A percentile compares a stretch with the other conserved stretches of the same genome.
Evolutionary conservation across 2,888 invertebrate species (phyloP).

Genomic region (Epistrophella euchroma): DNA sequence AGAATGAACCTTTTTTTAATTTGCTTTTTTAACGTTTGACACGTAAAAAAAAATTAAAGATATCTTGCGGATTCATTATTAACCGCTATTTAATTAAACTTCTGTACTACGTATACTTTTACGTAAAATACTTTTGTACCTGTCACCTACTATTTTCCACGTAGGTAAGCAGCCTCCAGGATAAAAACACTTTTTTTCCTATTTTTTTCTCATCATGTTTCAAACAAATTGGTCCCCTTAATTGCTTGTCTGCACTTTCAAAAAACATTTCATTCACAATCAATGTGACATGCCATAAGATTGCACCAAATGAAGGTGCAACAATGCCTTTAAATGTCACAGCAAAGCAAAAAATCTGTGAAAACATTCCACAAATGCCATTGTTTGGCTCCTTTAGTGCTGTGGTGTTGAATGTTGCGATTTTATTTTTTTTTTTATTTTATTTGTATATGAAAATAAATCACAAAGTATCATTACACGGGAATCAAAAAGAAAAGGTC

Average conservation of each 20-base stretch:
- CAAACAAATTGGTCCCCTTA: conserved; percentile 41
- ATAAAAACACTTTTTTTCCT: not conserved
- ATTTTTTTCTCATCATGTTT: conserved; percentile 2
- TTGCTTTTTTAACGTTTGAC: too few species aligned
- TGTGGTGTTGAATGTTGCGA: not conserved
- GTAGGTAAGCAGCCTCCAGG: not conserved
- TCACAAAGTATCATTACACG: conserved; percentile 58
- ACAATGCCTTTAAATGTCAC: conserved; percentile 65
- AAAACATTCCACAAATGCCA: conserved; percentile 57
- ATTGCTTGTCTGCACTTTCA: conserved; percentile 60
- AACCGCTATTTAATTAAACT: too few species aligned
- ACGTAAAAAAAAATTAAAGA: too few species aligned
- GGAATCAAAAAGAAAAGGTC: conserved; percentile 64
- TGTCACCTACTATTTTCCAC: not conserved
- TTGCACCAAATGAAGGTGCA: conserved; percentile 52
- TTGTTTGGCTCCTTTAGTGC: conserved; percentile 26
- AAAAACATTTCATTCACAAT: conserved; percentile 40
- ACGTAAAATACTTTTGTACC: not conserved
- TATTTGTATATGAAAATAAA: conserved; percentile 40
- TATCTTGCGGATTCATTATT: too few species aligned
- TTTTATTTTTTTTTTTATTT: not conserved
- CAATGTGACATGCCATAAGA: conserved; percentile 45
- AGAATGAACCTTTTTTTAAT: too few species aligned
- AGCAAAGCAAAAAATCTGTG: conserved; percentile 16
- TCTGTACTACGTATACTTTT: too few species aligned